These are phyloP conservation scores for Heliocidaris erythrogramma DNA, from an alignment of 35 echinoderm and acorn worm species.

Conservation along the genomic window DNA sequence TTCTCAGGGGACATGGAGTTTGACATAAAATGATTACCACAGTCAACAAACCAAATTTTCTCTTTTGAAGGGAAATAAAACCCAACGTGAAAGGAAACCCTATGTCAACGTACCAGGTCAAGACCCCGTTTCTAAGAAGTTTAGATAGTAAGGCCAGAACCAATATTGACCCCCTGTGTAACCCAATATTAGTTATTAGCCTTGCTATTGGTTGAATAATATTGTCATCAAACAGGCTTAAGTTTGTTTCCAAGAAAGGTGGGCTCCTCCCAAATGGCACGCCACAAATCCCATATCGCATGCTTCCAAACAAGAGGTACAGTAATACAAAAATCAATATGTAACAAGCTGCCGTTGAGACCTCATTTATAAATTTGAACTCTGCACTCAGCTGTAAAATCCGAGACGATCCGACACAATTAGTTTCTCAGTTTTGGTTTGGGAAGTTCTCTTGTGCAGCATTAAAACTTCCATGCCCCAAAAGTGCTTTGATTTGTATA, in stretches of 20 bases:
- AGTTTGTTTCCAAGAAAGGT: not conserved
- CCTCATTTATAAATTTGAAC: too few relatives aligned
- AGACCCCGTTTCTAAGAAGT: not conserved
- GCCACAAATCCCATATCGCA: not conserved
- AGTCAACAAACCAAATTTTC: not conserved
- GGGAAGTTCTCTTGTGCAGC: too few relatives aligned
- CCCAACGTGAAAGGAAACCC: not conserved
- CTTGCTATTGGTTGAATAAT: not conserved
- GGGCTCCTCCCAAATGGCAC: not conserved
- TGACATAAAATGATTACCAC: not conserved
- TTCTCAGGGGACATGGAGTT: too few relatives aligned
- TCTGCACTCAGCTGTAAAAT: too few relatives aligned
- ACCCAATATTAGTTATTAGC: not conserved
- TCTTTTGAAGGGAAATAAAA: not conserved
- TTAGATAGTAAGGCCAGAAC: not conserved
- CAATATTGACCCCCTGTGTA: not conserved
- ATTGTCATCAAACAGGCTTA: not conserved
- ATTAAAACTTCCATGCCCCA: too few relatives aligned
- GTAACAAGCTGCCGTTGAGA: too few relatives aligned
- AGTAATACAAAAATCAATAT: not conserved
- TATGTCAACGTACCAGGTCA: not conserved
- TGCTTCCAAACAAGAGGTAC: not conserved
- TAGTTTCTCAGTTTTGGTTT: too few relatives aligned
- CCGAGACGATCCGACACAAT: too few relatives aligned
- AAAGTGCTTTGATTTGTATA: too few relatives aligned